Base-by-base conservation (phyloP, 1,140 invertebrate species). In the Drosophila lacertosa region DNA sequence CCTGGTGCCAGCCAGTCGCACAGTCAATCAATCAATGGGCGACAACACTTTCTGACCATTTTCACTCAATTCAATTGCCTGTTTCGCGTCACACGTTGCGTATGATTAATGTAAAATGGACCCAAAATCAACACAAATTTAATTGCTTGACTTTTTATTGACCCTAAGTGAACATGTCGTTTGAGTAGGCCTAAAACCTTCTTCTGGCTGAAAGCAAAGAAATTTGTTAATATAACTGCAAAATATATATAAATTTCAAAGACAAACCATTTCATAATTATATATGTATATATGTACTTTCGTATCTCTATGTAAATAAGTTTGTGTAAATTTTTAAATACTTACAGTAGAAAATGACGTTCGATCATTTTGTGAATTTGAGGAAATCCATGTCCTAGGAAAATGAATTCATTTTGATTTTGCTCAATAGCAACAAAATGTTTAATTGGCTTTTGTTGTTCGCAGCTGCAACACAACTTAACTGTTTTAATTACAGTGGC, bases 31-130 rank as follows among this genome's bases (percentile, higher is more conserved):
- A 58, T 58, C 53, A 39, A 67, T 45, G 1, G 42, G 4, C 18
- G 16, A 35, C 32, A 51, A 54, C 35, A 54, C 37, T 26, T 40
- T 54, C 16, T 39, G 35, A 39, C 33, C 51, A 39, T 48, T 37
- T 37, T 18, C 42, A 50, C 5, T n/a, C 29, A 42, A 24, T 48
- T 50, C 45, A 58, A 48, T 66, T 48, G 40, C 26, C 15, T 10
- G 3, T 16, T 13, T 24, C 15, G 63, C 53, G 63, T 48, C 44
- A 22, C 54, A 60, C 44, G 39, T 11, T 40, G 55, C 55, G 55
- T 67, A 51, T 67, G 54, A 66, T 66, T 66, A 66, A 66, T 66
- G 63, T 48, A 11, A 45, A 55, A 32, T 15, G 13, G 9, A 24
- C 2, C 10, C n/a, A 18, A 39, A 11, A 7, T 3, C 3, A 37